Base-by-base conservation (phyloP, 2,797 vertebrate species). In the Artibeus jamaicensis region DNA sequence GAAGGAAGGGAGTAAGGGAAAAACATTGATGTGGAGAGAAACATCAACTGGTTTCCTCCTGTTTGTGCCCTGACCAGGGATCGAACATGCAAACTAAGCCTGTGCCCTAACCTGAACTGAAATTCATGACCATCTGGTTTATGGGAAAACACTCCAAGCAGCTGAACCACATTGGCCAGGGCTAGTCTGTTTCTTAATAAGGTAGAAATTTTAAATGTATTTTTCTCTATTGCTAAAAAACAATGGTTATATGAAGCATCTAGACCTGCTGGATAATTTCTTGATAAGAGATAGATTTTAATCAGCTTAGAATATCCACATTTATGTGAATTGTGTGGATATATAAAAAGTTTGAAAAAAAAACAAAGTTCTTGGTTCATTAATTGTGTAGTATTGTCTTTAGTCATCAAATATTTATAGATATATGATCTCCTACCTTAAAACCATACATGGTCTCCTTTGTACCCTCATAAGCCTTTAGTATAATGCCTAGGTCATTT, bases 351-450 rank as follows among this genome's bases (percentile, higher is more conserved):
- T 76, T 93, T 48, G 14, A 96, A 93, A 68, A 37, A 59, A 91
- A 46, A 19, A 82, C 68, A 68, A 68, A 81, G 34, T 93, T 96
- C 44, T 85, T 94, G 53, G 39, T 86, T 95, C 89, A 46, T 91
- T 96, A 88, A 83, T 86, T 88, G 9, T 89, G 32, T 96, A 81
- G 24, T 87, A 94, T 77, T 94, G 84, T 95, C 44, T 95, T 96
- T 26, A 93, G 29, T 79, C 70, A 96, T 78, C 73, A 82, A 79
- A 86, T 94, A 83, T 70, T 79, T 96, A 74, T 59, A 90, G 8
- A 85, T 84, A 59, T 95, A 3, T 94, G 6, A 78, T 32, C 32
- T 48, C 67, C 34, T 85, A 46, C 59, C 16, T 65, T 85, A 95
- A 96, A 77, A 57, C 19, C 21, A 44, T 55, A n/a, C 18, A 46